Evolutionary conservation across 2,888 invertebrate species (phyloP).

Genomic region (Branchipolynoe longqiensis): DNA sequence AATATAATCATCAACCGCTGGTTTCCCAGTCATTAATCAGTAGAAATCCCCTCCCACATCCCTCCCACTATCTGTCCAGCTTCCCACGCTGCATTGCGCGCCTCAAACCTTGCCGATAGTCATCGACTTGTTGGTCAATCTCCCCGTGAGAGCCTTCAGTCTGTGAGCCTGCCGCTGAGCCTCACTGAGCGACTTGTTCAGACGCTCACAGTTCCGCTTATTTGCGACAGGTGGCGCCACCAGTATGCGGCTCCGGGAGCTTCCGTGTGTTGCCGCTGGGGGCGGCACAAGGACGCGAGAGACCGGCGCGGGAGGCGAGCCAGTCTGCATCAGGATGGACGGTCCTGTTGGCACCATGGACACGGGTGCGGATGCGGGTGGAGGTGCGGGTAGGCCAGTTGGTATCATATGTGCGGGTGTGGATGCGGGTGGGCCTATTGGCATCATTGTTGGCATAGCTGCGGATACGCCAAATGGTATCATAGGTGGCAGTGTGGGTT

Average conservation of each 20-base stretch:
- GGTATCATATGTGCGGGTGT: not conserved
- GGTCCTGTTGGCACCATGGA: too few relatives aligned
- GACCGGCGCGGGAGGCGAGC: too few relatives aligned
- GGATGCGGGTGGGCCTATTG: not conserved
- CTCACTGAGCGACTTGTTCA: not conserved
- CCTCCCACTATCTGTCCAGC: too few relatives aligned
- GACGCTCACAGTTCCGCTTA: not conserved
- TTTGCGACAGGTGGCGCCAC: not conserved
- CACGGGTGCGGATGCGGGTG: not conserved
- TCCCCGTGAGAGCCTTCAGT: conserved; percentile 15
- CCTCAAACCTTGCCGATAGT: conserved; percentile 9
- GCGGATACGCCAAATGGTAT: too few relatives aligned
- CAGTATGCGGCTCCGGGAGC: too few relatives aligned
- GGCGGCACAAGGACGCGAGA: too few relatives aligned
- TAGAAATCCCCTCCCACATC: too few relatives aligned
- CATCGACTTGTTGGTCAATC: conserved; percentile 23
- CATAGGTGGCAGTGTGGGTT: not conserved
- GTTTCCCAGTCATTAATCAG: too few relatives aligned
- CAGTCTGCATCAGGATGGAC: too few relatives aligned
- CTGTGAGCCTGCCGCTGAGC: conserved; percentile 21
- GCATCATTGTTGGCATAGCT: not conserved
- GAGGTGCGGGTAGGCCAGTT: not conserved
- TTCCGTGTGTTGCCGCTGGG: too few relatives aligned
- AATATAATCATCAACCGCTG: too few relatives aligned
- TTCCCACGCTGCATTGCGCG: too few relatives aligned